phyloP scores from a whole-genome alignment of 2,888 invertebrate genomes.

The Melanostoma mellinum region DNA sequence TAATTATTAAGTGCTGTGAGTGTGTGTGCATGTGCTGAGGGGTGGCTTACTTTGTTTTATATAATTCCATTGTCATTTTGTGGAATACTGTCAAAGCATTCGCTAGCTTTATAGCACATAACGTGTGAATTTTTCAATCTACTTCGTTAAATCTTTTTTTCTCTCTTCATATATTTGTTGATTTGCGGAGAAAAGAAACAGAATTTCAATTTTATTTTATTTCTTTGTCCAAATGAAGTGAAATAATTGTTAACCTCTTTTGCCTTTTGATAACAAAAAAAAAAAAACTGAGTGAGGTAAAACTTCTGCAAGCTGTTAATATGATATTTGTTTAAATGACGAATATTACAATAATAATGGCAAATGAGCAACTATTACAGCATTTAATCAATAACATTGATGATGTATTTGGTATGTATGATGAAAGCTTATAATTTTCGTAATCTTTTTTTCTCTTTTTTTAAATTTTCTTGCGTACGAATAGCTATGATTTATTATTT shows the following conservation, averaged over 20 bases:
- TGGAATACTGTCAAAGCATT: conserved; percentile 63
- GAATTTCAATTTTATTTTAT: conserved; percentile 21
- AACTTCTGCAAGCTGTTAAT: background rate
- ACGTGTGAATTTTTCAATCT: conserved; percentile 41
- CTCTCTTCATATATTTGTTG: conserved; percentile 1
- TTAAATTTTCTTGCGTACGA: background rate
- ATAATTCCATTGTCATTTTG: conserved; percentile 66
- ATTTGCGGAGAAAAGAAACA: conserved; percentile 11
- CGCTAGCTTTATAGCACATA: conserved; percentile 43
- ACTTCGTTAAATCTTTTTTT: conserved; percentile 34
- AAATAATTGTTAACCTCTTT: conserved; percentile 18
- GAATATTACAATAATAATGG: conserved; percentile 72
- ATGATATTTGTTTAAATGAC: conserved; percentile 28
- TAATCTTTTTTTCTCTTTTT: background rate
- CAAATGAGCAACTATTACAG: conserved; percentile 79
- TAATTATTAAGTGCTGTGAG: conserved; percentile 23
- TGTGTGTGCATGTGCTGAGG: conserved; percentile 43
- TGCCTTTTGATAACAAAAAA: conserved; percentile 51
- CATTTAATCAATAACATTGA: conserved; percentile 80
- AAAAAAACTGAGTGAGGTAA: background rate
- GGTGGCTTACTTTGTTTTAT: conserved; percentile 54
- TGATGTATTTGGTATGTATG: conserved; percentile 80
- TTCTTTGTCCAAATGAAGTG: conserved; percentile 24
- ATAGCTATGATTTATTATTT: background rate
- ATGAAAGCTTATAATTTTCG: background rate